These are phyloP conservation scores for Endotricha flammealis DNA, from an alignment of 2,888 invertebrate species.

Conservation along the genomic window DNA sequence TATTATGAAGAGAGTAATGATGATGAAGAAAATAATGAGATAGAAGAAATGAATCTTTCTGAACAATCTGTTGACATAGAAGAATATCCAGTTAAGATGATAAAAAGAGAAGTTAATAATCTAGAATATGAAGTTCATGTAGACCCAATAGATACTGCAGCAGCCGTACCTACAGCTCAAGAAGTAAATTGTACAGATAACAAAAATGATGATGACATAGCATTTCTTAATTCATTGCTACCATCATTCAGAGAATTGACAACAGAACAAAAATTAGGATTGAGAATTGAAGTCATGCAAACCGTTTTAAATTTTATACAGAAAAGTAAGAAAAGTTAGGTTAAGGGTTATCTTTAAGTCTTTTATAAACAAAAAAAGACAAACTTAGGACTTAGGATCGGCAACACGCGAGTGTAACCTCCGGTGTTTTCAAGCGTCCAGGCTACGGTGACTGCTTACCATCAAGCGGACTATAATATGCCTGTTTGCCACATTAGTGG, in stretches of 20 bases:
- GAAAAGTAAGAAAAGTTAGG: slow-evolving; percentile 3
- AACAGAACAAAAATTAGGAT: slow-evolving; percentile 4
- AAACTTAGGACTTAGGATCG: too few relatives aligned
- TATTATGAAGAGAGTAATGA: neutral
- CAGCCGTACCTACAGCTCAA: too few relatives aligned
- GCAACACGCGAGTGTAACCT: too few relatives aligned
- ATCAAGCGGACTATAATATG: too few relatives aligned
- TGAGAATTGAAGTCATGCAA: slow-evolving; percentile 7
- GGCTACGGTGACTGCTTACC: too few relatives aligned
- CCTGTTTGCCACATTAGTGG: too few relatives aligned
- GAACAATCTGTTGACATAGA: neutral
- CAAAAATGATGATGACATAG: slow-evolving; percentile 6
- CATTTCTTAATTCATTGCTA: slow-evolving; percentile 2
- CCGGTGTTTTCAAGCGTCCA: too few relatives aligned
- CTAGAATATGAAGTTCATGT: neutral
- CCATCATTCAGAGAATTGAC: slow-evolving; percentile 5
- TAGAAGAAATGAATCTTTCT: neutral
- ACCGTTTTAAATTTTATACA: slow-evolving; percentile 5
- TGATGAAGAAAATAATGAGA: neutral
- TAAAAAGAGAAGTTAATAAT: neutral
- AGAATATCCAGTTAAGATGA: too few relatives aligned
- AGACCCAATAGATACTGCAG: too few relatives aligned
- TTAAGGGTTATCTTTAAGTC: too few relatives aligned
- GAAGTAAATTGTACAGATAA: too few relatives aligned
- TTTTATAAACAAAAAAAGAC: too few relatives aligned